These are phyloP conservation scores for Jaculus jaculus DNA, from an alignment of 2,113 vertebrate genomes.

Conservation along the genomic window DNA sequence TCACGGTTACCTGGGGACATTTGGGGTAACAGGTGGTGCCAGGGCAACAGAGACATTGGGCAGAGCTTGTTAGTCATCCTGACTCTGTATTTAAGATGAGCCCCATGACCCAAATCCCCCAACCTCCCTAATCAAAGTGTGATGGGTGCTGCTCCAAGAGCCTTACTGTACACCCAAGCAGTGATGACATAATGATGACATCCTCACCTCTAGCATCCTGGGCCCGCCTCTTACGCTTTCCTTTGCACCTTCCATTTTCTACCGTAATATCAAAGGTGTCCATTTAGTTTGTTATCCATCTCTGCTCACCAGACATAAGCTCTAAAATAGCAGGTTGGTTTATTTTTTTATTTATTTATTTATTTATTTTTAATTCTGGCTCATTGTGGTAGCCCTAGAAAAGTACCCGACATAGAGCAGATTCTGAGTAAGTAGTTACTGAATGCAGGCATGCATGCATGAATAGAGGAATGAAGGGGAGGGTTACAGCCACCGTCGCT, in stretches of 20 bases:
- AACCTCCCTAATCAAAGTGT: not conserved
- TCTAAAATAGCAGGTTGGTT: not conserved
- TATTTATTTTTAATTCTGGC: not conserved
- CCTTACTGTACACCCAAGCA: not conserved
- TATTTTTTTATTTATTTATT: not conserved
- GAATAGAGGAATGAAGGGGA: not conserved
- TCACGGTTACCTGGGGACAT: not conserved
- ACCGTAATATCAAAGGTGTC: not conserved
- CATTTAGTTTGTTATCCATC: not conserved
- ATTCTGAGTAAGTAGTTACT: not conserved
- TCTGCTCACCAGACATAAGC: not conserved
- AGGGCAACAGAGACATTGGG: not conserved
- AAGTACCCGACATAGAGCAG: not conserved
- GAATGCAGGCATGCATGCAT: not conserved
- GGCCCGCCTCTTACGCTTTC: not conserved
- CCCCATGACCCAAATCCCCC: not conserved
- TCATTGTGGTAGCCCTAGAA: not conserved
- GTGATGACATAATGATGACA: accelerated
- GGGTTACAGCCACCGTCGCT: not conserved
- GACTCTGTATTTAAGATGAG: not conserved
- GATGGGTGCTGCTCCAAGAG: not conserved
- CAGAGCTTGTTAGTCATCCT: not conserved
- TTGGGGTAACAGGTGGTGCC: not conserved
- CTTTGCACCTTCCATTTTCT: not conserved
- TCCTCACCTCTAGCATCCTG: no score